A percentile compares a stretch with the other conserved stretches of the same genome.
phyloP scores from a whole-genome alignment of 1,140 invertebrate genomes.

The Euura lappo region DNA sequence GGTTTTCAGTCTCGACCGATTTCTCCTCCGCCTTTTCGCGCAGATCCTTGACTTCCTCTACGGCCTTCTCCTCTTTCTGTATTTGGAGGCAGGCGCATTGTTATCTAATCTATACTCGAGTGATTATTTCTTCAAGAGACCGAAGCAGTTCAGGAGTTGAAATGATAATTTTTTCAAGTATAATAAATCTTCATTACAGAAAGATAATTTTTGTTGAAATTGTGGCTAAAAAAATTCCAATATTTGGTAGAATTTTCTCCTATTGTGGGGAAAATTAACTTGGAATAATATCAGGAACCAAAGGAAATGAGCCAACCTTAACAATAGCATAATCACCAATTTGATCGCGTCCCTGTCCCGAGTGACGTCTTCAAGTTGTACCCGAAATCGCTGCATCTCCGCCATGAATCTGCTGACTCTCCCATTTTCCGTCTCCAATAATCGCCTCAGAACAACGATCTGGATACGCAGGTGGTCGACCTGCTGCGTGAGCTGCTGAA shows the following conservation, averaged over 20 bases:
- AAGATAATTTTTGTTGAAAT: too few relatives aligned
- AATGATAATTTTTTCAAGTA: too few relatives aligned
- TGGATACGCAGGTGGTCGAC: conserved; percentile 64
- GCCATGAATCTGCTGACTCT: conserved; percentile 60
- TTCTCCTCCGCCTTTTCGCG: conserved; percentile 48
- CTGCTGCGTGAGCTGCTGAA: conserved; percentile 54
- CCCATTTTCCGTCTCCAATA: conserved; percentile 64
- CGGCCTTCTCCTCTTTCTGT: conserved; percentile 59
- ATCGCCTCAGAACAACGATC: conserved; percentile 61
- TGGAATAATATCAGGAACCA: too few relatives aligned
- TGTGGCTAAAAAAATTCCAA: too few relatives aligned
- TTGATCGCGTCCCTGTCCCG: conserved; percentile 52
- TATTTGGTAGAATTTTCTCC: too few relatives aligned
- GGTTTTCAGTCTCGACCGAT: conserved; percentile 50
- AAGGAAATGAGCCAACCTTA: too few relatives aligned
- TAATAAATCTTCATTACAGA: too few relatives aligned
- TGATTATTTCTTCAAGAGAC: too few relatives aligned
- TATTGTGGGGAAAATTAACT: too few relatives aligned
- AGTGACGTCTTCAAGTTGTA: conserved; percentile 44
- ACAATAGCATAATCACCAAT: conserved; percentile 32
- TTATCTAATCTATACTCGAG: too few relatives aligned
- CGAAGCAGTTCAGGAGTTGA: too few relatives aligned
- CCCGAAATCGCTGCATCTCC: conserved; percentile 61
- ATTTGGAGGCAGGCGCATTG: conserved; percentile 14
- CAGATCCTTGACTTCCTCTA: conserved; percentile 51